Evolutionary conservation across 2,888 invertebrate species (phyloP).

Genomic region (Ormyrus labotus): DNA sequence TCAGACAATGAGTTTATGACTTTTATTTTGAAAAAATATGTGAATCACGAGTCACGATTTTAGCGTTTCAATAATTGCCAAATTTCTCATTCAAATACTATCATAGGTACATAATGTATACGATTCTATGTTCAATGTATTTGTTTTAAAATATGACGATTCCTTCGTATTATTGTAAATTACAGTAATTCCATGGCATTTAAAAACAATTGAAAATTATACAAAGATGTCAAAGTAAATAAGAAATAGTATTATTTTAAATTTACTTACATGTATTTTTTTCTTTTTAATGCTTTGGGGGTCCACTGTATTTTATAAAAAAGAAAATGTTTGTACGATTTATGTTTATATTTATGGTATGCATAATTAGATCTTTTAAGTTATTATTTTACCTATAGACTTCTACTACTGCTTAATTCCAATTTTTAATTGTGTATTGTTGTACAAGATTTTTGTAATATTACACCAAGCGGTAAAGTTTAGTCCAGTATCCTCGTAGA

Average conservation of each 20-base stretch:
- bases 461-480: conserved; percentile 7
- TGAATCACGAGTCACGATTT: neutral
- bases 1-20: neutral
- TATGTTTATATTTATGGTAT: too few relatives aligned
- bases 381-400: neutral
- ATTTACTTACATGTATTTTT: too few relatives aligned
- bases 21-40: too few relatives aligned
- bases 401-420: neutral
- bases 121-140: conserved; percentile 16
- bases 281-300: too few relatives aligned
- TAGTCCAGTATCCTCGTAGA: conserved; percentile 36
- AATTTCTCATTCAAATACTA: conserved; percentile 26
- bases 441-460: conserved; percentile 16
- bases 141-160: too few relatives aligned
- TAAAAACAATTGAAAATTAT: neutral
- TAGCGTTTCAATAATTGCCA: conserved; percentile 18
- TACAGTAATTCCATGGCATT: too few relatives aligned
- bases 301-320: too few relatives aligned
- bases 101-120: conserved; percentile 18
- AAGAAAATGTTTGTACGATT: too few relatives aligned
- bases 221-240: too few relatives aligned
- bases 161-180: too few relatives aligned
- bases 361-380: neutral
- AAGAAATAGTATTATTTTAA: too few relatives aligned
- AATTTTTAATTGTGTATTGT: conserved; percentile 8